Conservation (phyloP, 2,888 invertebrate genomes). For the Oscheius onirici region DNA sequence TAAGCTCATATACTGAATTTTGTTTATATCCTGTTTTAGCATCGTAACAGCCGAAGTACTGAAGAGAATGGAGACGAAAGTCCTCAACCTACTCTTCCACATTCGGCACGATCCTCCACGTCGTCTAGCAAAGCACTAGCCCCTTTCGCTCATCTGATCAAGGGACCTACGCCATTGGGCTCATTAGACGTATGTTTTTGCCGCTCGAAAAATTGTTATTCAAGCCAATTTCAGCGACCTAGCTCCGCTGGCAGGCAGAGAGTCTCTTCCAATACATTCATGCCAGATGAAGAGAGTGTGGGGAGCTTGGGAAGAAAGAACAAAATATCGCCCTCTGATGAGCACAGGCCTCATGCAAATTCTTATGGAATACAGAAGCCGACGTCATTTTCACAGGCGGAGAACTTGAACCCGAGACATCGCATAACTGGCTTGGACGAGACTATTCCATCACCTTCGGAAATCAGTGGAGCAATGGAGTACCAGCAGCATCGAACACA, state of each 20-base stretch:
- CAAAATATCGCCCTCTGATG: constrained; percentile 19
- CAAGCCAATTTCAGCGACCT: not conserved
- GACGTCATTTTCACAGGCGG: not conserved
- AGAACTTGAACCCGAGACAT: not conserved
- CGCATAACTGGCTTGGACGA: constrained; percentile 14
- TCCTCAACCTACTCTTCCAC: not conserved
- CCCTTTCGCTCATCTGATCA: not conserved
- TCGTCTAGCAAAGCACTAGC: constrained; percentile 14
- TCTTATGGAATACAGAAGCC: not conserved
- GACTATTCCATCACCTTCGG: constrained; percentile 22
- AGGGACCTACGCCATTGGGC: not conserved
- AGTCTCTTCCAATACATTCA: not conserved
- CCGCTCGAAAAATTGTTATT: not conserved
- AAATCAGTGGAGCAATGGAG: constrained; percentile 12
- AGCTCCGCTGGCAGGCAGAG: not conserved
- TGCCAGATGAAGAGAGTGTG: constrained; percentile 1
- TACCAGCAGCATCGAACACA: constrained; percentile 17
- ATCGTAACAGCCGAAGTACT: constrained; percentile 14
- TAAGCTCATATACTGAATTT: not conserved
- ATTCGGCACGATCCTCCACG: constrained; percentile 18
- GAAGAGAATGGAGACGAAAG: constrained; percentile 16
- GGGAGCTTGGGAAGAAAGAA: not conserved
- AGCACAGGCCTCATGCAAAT: not conserved
- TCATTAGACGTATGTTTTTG: not conserved
- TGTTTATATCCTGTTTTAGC: not conserved